phyloP scores from a whole-genome alignment of 2,113 vertebrate genomes.

The Heterotis niloticus region DNA sequence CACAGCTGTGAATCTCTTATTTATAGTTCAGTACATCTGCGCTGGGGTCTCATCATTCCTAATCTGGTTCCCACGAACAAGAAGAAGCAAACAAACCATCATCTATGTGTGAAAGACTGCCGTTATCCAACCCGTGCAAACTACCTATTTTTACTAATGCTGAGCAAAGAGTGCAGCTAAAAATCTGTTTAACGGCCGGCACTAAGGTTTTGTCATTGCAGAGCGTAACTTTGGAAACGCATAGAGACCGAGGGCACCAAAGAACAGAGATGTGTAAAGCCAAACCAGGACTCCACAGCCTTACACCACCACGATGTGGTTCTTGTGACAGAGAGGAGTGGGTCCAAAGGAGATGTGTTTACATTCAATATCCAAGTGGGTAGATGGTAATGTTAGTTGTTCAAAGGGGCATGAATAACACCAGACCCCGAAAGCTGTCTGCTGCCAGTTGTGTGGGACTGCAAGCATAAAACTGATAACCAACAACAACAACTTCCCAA shows the following conservation, averaged over 20 bases:
- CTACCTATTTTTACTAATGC: not conserved
- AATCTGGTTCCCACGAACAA: no score
- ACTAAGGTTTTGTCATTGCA: not conserved
- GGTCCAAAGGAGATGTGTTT: not conserved
- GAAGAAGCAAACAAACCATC: not conserved
- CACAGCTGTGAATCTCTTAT: no score
- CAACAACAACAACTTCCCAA: conserved; percentile 47
- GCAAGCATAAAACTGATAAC: conserved; percentile 27
- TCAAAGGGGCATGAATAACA: no score
- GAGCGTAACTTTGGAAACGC: not conserved
- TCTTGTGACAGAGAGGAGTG: no score
- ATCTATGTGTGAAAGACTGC: not conserved
- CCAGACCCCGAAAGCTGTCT: no score
- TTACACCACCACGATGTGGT: not conserved
- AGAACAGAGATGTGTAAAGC: not conserved
- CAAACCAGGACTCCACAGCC: not conserved
- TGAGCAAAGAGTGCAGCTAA: conserved; percentile 1
- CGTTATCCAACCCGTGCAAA: no score
- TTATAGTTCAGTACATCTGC: no score
- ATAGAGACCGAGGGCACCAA: not conserved
- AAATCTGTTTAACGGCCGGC: conserved; percentile 8
- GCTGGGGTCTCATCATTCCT: no score
- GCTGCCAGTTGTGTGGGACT: no score
- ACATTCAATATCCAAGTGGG: no score
- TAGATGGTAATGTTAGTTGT: no score